phyloP scores from a whole-genome alignment of 2,797 vertebrate species.

The Dipus sagitta region DNA sequence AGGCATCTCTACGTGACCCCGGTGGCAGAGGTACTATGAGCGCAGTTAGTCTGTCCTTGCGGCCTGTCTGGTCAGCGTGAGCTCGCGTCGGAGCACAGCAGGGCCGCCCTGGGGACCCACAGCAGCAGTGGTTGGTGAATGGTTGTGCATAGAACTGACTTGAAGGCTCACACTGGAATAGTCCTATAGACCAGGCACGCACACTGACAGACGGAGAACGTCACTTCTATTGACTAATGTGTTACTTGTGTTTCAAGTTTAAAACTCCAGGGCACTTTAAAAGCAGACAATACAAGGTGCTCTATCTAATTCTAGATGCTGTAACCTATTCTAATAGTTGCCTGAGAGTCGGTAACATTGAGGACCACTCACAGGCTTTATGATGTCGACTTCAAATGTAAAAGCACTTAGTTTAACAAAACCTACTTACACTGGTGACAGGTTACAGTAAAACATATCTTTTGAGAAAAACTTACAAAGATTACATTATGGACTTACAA shows the following conservation, averaged over 20 bases:
- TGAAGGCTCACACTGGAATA: background rate
- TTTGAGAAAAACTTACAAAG: slow-evolving; percentile 72
- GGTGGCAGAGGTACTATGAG: slow-evolving; percentile 60
- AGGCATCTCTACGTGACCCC: slow-evolving; percentile 63
- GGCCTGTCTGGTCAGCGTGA: slow-evolving; percentile 78
- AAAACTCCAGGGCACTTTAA: slow-evolving; percentile 58
- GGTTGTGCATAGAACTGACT: slow-evolving; percentile 73
- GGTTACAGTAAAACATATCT: slow-evolving; percentile 80
- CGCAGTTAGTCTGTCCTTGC: slow-evolving; percentile 73
- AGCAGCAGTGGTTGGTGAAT: slow-evolving; percentile 72
- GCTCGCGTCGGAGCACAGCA: slow-evolving; percentile 67
- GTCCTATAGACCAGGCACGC: slow-evolving; percentile 39
- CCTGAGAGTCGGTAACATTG: slow-evolving; percentile 58
- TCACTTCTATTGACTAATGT: slow-evolving; percentile 24
- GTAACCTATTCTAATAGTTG: slow-evolving; percentile 56
- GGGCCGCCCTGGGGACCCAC: slow-evolving; percentile 61
- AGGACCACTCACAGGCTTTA: slow-evolving; percentile 72
- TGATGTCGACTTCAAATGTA: slow-evolving; percentile 70
- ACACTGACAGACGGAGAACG: slow-evolving; percentile 46
- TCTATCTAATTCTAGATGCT: slow-evolving; percentile 64
- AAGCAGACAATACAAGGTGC: slow-evolving; percentile 43
- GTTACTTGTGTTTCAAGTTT: slow-evolving; percentile 52
- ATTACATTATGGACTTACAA: slow-evolving; percentile 53
- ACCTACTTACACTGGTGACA: slow-evolving; percentile 78
- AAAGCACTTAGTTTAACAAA: slow-evolving; percentile 72